Evolutionary conservation across 2,797 vertebrate species (phyloP).

Genomic region (Cyclopterus lumpus): DNA sequence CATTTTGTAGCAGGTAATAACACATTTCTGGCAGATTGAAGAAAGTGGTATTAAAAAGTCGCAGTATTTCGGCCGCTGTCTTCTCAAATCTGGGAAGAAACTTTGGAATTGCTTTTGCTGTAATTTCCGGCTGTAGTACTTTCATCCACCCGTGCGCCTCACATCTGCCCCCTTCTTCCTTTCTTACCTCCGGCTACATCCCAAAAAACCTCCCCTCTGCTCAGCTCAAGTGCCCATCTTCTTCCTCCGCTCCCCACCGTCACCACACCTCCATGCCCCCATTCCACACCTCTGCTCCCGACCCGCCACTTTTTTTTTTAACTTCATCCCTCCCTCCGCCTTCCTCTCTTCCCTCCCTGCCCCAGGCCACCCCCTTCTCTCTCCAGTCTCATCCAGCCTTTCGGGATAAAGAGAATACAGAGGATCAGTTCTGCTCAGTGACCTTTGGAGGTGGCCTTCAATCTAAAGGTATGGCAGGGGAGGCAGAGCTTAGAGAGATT

Average conservation of each 20-base stretch:
- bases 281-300: slow-evolving; percentile 34
- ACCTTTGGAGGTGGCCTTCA: slow-evolving; percentile 82
- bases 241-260: slow-evolving; percentile 22
- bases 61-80: slow-evolving; percentile 26
- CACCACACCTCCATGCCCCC: slow-evolving; percentile 34
- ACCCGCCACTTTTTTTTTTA: slow-evolving; percentile 16
- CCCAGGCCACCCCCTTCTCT: slow-evolving; percentile 62
- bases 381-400: slow-evolving; percentile 74
- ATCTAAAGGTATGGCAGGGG: slow-evolving; percentile 79
- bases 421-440: slow-evolving; percentile 81
- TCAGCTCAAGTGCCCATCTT: slow-evolving; percentile 30
- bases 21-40: slow-evolving; percentile 54
- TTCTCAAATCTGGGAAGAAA: slow-evolving; percentile 27
- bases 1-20: slow-evolving; percentile 53
- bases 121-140: slow-evolving; percentile 48
- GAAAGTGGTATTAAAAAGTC: neutral
- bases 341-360: slow-evolving; percentile 46
- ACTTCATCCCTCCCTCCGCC: slow-evolving; percentile 36
- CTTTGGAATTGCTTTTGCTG: slow-evolving; percentile 50
- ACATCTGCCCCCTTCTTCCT: slow-evolving; percentile 38
- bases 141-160: slow-evolving; percentile 22
- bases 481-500: slow-evolving; percentile 78
- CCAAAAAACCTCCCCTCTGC: slow-evolving; percentile 15
- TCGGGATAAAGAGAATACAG: slow-evolving; percentile 76
- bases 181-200: slow-evolving; percentile 45